These are phyloP conservation scores for Calidris pygmaea DNA, from an alignment of 2,113 vertebrate species.

Conservation along the genomic window DNA sequence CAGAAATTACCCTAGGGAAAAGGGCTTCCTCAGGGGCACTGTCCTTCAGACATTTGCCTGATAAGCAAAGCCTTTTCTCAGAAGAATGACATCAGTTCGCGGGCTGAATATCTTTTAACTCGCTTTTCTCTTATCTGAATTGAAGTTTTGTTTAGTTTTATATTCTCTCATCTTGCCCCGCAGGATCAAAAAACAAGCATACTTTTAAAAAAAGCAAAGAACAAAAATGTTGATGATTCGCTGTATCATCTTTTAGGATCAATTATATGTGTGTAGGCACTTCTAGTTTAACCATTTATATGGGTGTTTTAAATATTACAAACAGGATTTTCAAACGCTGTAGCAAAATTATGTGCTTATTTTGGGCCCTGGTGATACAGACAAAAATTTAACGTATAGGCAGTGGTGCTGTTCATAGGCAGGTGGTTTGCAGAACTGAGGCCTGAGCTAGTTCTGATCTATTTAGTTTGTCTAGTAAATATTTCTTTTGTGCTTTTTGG, in stretches of 20 bases:
- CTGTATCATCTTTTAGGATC: neutral
- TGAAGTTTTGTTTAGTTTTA: neutral
- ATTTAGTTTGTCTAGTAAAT: neutral
- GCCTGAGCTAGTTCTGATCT: neutral
- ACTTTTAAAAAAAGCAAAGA: neutral
- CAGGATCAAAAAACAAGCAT: neutral
- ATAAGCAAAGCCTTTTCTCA: neutral
- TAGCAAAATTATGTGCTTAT: neutral
- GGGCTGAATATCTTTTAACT: neutral
- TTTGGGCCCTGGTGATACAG: neutral
- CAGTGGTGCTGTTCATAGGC: neutral
- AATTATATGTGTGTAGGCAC: neutral
- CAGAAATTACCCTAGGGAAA: neutral
- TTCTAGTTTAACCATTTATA: neutral
- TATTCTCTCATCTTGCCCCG: neutral
- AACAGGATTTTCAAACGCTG: neutral
- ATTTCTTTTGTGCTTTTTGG: neutral
- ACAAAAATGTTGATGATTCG: neutral
- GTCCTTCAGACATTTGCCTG: neutral
- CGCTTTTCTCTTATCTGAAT: neutral
- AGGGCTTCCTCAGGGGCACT: neutral
- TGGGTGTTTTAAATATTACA: neutral
- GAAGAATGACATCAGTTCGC: neutral
- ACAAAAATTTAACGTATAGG: neutral
- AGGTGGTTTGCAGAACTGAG: neutral